Evolutionary conservation across 2,797 vertebrate genomes (phyloP), one percentile per base, ranked within the genome.

Genomic region (Fistularia tabacaria): DNA sequence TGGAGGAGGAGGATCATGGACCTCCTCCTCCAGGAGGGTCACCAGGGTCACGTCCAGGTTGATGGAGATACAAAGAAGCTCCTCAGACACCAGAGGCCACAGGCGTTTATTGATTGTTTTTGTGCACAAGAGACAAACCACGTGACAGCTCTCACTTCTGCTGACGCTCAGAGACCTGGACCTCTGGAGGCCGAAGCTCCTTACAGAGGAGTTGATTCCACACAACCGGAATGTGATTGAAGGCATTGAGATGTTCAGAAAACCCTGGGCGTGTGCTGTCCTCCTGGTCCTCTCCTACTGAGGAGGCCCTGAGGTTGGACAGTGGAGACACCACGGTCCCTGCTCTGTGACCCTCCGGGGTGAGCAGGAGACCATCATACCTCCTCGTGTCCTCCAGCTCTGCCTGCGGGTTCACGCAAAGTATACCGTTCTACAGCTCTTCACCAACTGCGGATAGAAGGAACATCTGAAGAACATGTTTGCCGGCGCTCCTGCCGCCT

Each of bases 81-180:
- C 9, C 25, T 62, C 46, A 45, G 62, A 47, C 76, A 81, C 66
- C 79, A 81, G 81, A 86, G 77, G 80, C 84, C 84, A 84, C 73
- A 67, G 72, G 77, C 71, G 53, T 90, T 88, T 89, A 88, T 86
- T 88, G 61, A 69, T 79, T 85, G 39, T 59, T 75, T 76, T 74
- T 80, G 79, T 84, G 82, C 79, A 83, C 81, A 82, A 54, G 51
- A 70, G 76, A 86, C 73, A 36, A 65, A 70, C 37, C 80, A 76
- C 69, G 55, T 80, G 82, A 84, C 76, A 77, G 84, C 85, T 81
- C 79, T 86, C 76, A 80, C 71, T 81, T 76, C 66, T 45, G 80
- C 55, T 1, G 60, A 70, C 43, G 6, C 9, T 45, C 0, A 36
- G 66, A 71, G 65, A 25, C 36, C 48, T 57, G 54, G 57, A 57